A percentile compares a stretch with the other conserved stretches of the same genome.
phyloP scores from a whole-genome alignment of 2,797 vertebrate genomes.

The Decapterus maruadsi region DNA sequence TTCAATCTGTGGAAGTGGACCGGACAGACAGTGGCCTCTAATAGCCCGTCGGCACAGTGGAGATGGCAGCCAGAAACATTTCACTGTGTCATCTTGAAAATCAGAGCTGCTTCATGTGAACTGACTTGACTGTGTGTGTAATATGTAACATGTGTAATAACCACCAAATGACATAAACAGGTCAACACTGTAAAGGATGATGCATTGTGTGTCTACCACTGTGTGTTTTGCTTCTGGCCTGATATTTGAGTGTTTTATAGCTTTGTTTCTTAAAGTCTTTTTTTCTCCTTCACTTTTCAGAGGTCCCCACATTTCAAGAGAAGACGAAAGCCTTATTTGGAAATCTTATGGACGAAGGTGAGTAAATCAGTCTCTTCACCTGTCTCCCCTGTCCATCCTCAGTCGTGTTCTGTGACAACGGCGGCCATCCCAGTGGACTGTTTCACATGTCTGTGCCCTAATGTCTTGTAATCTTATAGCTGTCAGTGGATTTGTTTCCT shows the following conservation, averaged over 20 bases:
- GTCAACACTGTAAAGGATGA: background rate
- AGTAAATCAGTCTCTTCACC: slow-evolving; percentile 47
- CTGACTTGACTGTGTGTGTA: background rate
- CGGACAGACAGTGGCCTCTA: background rate
- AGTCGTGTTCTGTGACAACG: background rate
- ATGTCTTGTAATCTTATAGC: background rate
- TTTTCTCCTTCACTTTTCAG: slow-evolving; percentile 70
- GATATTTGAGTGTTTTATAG: background rate
- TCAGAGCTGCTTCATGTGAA: slow-evolving; percentile 1
- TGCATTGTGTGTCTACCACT: background rate
- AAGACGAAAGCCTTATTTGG: slow-evolving; percentile 86
- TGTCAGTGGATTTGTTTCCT: slow-evolving; percentile 3
- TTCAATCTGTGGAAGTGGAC: background rate
- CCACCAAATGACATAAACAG: background rate
- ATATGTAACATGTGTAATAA: background rate
- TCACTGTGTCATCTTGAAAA: slow-evolving; percentile 3
- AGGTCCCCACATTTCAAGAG: slow-evolving; percentile 88
- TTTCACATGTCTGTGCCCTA: background rate
- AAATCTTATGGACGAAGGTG: slow-evolving; percentile 92
- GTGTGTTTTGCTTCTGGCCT: background rate
- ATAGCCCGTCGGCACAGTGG: background rate
- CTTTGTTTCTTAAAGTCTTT: slow-evolving; percentile 4
- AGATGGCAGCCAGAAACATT: background rate
- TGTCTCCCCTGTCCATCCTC: background rate
- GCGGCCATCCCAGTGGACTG: background rate